Conservation (phyloP, 1,140 invertebrate species). For the Drosophila nebulosa region DNA sequence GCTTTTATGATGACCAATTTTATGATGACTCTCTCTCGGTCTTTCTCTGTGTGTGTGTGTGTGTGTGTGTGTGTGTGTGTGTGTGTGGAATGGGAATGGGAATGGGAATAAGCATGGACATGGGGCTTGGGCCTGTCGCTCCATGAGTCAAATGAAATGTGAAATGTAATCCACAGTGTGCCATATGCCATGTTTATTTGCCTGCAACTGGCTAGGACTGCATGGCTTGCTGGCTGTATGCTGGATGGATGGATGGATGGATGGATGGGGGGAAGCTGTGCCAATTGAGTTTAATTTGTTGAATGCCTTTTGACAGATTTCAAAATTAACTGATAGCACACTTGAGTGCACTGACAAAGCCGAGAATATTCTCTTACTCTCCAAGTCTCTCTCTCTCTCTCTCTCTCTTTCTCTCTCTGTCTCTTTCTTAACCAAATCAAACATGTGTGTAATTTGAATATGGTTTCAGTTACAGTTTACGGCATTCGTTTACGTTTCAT, state of each 20-base stretch:
- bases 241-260: neutral
- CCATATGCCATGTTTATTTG: conserved; percentile 76
- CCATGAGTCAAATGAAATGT: conserved; percentile 62
- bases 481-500: too few species aligned
- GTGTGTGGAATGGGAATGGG: neutral
- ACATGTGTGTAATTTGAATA: neutral
- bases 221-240: too few species aligned
- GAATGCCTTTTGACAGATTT: conserved; percentile 77
- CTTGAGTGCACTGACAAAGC: conserved; percentile 56
- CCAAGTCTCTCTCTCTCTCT: too few species aligned
- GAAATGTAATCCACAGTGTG: conserved; percentile 67
- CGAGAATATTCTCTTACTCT: conserved; percentile 15
- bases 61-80: neutral
- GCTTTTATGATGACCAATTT: conserved; percentile 59
- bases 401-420: neutral
- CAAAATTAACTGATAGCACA: conserved; percentile 74
- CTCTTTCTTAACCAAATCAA: neutral
- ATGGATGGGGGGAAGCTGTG: conserved; percentile 19
- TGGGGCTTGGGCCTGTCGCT: neutral
- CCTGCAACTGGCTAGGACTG: conserved; percentile 25
- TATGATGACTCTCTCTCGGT: conserved; percentile 24
- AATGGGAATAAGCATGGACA: neutral
- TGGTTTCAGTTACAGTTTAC: neutral
- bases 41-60: conserved; percentile 1
- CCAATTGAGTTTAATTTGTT: conserved; percentile 76